Evolutionary conservation across 2,113 vertebrate genomes (phyloP).

Genomic region (Phoxinus phoxinus): DNA sequence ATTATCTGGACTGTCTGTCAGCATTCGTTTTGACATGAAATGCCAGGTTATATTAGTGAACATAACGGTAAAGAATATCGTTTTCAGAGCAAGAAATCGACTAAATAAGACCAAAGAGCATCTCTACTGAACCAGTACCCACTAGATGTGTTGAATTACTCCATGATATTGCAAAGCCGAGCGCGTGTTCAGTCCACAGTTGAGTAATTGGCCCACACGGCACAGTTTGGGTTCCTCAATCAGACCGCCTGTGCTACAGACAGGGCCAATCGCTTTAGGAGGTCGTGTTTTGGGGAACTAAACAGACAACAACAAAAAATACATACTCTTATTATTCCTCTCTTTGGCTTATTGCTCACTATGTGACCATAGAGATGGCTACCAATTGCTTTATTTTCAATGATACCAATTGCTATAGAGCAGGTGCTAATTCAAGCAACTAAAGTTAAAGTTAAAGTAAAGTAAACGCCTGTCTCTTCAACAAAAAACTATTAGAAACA

Average conservation of each 20-base stretch:
- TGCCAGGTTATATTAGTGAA: neutral
- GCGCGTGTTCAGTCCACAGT: neutral
- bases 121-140: neutral
- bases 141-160: neutral
- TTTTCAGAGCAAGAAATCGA: neutral
- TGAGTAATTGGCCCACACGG: fast-evolving
- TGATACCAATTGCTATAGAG: neutral
- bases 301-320: neutral
- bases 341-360: neutral
- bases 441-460: neutral
- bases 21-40: neutral
- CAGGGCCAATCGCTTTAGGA: neutral
- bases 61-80: neutral
- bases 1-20: too few relatives aligned
- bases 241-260: neutral
- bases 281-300: neutral
- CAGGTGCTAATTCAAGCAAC: neutral
- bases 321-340: neutral
- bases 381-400: too few relatives aligned
- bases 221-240: neutral
- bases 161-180: neutral
- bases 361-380: neutral
- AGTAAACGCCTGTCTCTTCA: too few relatives aligned
- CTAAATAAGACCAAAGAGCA: neutral
- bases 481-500: too few relatives aligned